phyloP scores from a whole-genome alignment of 2,888 invertebrate genomes.

The Mesochorus sp. region DNA sequence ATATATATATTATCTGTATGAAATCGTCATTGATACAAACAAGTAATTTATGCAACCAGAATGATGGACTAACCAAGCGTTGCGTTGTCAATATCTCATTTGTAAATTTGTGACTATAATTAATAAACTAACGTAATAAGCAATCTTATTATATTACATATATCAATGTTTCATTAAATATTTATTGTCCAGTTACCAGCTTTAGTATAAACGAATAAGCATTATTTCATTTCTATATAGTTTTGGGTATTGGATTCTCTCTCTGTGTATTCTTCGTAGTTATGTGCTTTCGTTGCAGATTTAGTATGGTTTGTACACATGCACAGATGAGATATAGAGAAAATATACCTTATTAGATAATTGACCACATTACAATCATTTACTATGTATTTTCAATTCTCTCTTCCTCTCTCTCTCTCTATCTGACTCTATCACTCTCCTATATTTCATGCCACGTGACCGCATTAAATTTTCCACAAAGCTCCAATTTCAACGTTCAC shows the following conservation, averaged over 20 bases:
- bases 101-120: neutral
- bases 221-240: slow-evolving; percentile 8
- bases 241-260: neutral
- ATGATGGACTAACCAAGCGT: neutral
- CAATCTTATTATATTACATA: slow-evolving; percentile 9
- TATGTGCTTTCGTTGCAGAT: slow-evolving; percentile 9
- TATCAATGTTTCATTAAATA: slow-evolving; percentile 21
- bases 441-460: neutral
- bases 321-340: neutral
- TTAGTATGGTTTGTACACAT: neutral
- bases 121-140: neutral
- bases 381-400: neutral
- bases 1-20: neutral
- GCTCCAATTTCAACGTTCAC: slow-evolving; percentile 35
- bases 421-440: too few relatives aligned
- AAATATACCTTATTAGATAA: slow-evolving; percentile 9
- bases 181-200: slow-evolving; percentile 21
- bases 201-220: neutral
- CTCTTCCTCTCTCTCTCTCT: too few relatives aligned
- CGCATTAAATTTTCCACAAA: slow-evolving; percentile 30
- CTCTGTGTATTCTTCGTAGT: neutral
- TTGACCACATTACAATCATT: slow-evolving; percentile 16
- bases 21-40: neutral
- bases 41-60: neutral
- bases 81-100: neutral